A percentile compares a stretch with the other conserved stretches of the same genome.
Evolutionary conservation across 1,140 invertebrate species (phyloP).

Genomic region (Drosophila baimaii): DNA sequence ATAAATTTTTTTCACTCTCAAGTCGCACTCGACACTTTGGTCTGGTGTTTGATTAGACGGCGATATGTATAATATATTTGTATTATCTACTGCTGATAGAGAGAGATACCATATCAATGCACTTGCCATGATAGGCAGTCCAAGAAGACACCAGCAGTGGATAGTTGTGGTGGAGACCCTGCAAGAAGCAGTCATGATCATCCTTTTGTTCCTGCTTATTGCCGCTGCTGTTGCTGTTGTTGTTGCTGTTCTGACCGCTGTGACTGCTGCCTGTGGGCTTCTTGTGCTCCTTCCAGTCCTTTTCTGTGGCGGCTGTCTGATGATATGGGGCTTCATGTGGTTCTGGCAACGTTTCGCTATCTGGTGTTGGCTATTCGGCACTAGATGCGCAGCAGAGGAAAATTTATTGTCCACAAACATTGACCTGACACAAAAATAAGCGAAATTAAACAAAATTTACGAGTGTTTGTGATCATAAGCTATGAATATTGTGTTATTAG

Average conservation of each 20-base stretch:
- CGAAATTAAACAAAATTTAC: not conserved
- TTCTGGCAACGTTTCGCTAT: slow-evolving; percentile 1
- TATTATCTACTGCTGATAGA: not conserved
- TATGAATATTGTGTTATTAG: not conserved
- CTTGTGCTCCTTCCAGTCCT: not conserved
- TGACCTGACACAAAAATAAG: not conserved
- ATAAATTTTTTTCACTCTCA: not conserved
- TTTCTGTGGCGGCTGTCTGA: slow-evolving; percentile 1
- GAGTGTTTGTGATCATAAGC: not conserved
- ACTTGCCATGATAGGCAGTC: not conserved
- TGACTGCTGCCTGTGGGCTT: slow-evolving; percentile 4
- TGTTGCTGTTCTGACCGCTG: not conserved
- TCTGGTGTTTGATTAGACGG: not conserved
- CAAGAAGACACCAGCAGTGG: too few species aligned
- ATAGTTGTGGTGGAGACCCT: not conserved
- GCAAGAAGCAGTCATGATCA: not conserved
- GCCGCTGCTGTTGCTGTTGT: not conserved
- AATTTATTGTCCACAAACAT: not conserved
- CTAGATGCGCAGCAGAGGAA: not conserved
- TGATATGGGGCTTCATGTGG: not conserved
- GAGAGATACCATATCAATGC: slow-evolving; percentile 8
- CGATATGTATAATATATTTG: too few species aligned
- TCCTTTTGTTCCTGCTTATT: slow-evolving; percentile 2
- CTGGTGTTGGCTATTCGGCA: slow-evolving; percentile 7
- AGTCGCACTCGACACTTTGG: not conserved